Evolutionary conservation across 2,888 invertebrate species (phyloP).

Genomic region (Euplexia lucipara): DNA sequence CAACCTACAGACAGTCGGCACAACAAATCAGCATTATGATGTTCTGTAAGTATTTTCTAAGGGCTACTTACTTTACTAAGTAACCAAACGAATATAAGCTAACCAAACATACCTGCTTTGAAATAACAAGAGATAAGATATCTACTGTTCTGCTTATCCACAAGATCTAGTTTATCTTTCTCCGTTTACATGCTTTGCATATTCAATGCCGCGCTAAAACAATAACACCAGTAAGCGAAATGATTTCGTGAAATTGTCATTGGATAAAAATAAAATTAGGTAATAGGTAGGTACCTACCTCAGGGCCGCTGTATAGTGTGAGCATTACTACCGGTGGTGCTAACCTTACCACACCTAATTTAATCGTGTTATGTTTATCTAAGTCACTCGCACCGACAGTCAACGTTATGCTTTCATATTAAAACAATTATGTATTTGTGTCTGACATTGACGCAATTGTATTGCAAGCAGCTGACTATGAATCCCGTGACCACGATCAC

Average conservation of each 20-base stretch:
- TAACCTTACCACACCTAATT: neutral
- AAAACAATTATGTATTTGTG: slow-evolving; percentile 1
- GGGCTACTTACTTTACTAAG: neutral
- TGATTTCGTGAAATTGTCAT: too few relatives aligned
- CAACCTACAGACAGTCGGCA: slow-evolving; percentile 91
- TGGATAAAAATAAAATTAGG: neutral
- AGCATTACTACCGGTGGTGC: neutral
- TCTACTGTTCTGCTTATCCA: slow-evolving; percentile 22
- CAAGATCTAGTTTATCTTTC: slow-evolving; percentile 24
- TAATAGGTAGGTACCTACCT: neutral
- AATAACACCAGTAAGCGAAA: neutral
- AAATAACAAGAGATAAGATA: slow-evolving; percentile 20
- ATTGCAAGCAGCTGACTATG: slow-evolving; percentile 2
- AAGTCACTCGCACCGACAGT: slow-evolving; percentile 7
- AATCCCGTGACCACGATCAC: neutral
- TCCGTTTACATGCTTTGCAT: neutral
- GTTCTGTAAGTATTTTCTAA: slow-evolving; percentile 79
- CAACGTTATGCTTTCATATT: slow-evolving; percentile 8
- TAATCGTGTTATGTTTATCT: slow-evolving; percentile 28
- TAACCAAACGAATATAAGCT: neutral
- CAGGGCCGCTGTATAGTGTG: neutral
- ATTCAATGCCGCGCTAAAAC: neutral
- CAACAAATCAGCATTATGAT: slow-evolving; percentile 82
- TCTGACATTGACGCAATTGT: slow-evolving; percentile 5
- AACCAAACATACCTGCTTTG: neutral